phyloP scores from a whole-genome alignment of 2,888 invertebrate genomes.

The Zhengitettix transpicula region DNA sequence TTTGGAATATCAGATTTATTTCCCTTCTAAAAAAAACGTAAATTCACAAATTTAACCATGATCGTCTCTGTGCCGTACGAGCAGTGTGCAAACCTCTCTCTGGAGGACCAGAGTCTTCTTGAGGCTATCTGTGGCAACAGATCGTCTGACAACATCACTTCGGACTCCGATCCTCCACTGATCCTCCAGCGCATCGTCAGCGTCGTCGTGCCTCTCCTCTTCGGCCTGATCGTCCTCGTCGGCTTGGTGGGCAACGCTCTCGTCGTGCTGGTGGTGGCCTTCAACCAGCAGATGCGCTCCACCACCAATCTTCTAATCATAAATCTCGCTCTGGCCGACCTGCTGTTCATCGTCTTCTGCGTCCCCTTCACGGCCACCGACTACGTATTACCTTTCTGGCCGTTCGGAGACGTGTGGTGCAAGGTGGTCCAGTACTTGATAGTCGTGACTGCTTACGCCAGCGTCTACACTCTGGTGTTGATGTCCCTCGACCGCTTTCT shows the following conservation, averaged over 20 bases:
- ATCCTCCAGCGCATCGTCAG: constrained; percentile 42
- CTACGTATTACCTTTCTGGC: constrained; percentile 76
- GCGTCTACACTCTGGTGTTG: constrained; percentile 81
- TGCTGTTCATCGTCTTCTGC: constrained; percentile 83
- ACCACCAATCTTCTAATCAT: constrained; percentile 86
- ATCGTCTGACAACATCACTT: too few species aligned
- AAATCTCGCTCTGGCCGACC: constrained; percentile 76
- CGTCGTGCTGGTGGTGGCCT: constrained; percentile 74
- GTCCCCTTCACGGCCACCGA: constrained; percentile 88
- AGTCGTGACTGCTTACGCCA: constrained; percentile 82
- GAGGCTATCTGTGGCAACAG: too few species aligned
- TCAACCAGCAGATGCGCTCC: constrained; percentile 81
- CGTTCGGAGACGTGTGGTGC: constrained; percentile 51
- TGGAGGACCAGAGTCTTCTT: too few species aligned
- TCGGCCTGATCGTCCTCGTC: constrained; percentile 69
- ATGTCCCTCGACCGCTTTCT: constrained; percentile 87
- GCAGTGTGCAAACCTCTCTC: too few species aligned
- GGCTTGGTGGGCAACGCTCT: constrained; percentile 81
- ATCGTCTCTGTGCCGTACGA: too few species aligned
- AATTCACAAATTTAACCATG: too few species aligned
- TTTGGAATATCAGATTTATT: too few species aligned
- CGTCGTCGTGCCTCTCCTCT: constrained; percentile 62
- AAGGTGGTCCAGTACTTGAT: constrained; percentile 65
- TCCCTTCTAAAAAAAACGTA: too few species aligned
- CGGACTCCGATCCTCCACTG: too few species aligned